Evolutionary conservation across 2,113 vertebrate genomes (phyloP).

Genomic region (Nothoprocta pentlandii): DNA sequence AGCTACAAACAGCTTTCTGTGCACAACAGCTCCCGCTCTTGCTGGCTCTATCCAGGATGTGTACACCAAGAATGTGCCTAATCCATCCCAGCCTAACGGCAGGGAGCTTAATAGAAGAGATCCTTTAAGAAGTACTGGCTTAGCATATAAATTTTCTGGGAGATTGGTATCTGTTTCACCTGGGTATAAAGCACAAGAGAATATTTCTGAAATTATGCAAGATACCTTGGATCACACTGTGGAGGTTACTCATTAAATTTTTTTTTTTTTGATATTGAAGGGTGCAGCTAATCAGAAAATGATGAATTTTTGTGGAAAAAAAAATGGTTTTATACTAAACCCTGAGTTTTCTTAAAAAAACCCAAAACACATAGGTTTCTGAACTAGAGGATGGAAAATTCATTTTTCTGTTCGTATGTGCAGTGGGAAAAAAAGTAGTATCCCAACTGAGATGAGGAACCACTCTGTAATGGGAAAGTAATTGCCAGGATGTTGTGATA

Average conservation of each 20-base stretch:
- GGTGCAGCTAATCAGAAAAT: background rate
- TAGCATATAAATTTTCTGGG: background rate
- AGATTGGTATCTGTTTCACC: background rate
- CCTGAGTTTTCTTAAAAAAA: background rate
- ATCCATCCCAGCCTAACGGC: background rate
- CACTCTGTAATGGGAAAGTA: background rate
- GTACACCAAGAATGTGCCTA: background rate
- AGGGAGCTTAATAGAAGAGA: background rate
- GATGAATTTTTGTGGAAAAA: background rate
- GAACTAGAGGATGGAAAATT: background rate
- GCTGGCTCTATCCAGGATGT: background rate
- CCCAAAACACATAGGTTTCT: fast-evolving
- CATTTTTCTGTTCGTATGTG: background rate
- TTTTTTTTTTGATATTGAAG: background rate
- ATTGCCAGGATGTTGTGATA: background rate
- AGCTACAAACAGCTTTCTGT: background rate
- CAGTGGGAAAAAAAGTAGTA: background rate
- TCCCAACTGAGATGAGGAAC: background rate
- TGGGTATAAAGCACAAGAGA: background rate
- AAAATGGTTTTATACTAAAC: background rate
- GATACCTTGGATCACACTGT: background rate
- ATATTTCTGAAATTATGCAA: background rate
- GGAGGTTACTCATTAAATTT: background rate
- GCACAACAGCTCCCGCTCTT: background rate
- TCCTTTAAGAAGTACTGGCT: background rate